phyloP scores from a whole-genome alignment of 2,888 invertebrate genomes.

The Plemyria rubiginata region DNA sequence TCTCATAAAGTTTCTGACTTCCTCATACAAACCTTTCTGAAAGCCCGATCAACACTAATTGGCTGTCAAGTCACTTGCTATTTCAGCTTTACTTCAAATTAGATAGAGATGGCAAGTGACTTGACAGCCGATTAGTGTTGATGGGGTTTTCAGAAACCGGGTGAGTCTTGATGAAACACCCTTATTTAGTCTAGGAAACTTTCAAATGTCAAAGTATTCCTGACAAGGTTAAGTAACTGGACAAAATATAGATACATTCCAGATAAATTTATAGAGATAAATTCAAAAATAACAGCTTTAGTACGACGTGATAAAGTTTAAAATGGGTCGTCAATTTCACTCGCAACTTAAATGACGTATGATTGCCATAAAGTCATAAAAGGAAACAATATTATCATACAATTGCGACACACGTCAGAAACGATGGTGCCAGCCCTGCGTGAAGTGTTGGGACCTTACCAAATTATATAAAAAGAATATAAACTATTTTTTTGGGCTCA shows the following conservation, averaged over 20 bases:
- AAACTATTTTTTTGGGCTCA: too few relatives aligned
- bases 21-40: too few relatives aligned
- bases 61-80: too few relatives aligned
- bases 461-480: neutral
- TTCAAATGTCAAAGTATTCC: too few relatives aligned
- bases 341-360: constrained; percentile 60
- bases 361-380: constrained; percentile 71
- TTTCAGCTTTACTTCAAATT: too few relatives aligned
- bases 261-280: constrained; percentile 21
- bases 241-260: constrained; percentile 21
- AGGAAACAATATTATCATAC: constrained; percentile 79
- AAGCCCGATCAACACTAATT: too few relatives aligned
- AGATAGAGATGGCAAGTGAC: too few relatives aligned
- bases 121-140: too few relatives aligned
- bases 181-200: too few relatives aligned
- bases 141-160: too few relatives aligned
- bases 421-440: constrained; percentile 40
- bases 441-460: constrained; percentile 44
- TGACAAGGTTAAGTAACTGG: constrained; percentile 3
- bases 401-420: constrained; percentile 65
- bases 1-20: too few relatives aligned
- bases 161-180: too few relatives aligned
- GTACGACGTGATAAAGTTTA: constrained; percentile 36
- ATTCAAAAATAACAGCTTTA: constrained; percentile 42
- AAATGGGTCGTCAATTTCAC: constrained; percentile 28